Evolutionary conservation across 2,888 invertebrate genomes (phyloP).

Genomic region (Euzophera pinguis): DNA sequence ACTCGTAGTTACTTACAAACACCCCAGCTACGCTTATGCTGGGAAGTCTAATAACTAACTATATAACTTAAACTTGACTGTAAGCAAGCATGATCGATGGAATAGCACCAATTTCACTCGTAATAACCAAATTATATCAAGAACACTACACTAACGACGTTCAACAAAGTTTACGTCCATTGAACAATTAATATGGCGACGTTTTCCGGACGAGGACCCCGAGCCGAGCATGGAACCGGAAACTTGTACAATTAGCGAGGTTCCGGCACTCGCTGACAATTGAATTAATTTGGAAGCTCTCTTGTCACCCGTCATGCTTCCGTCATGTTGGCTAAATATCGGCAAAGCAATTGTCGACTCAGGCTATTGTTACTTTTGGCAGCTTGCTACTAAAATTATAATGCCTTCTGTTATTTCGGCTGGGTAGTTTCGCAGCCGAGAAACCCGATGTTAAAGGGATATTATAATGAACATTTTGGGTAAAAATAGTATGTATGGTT

Average conservation of each 20-base stretch:
- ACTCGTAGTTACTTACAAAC: no score
- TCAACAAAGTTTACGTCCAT: slow-evolving; percentile 19
- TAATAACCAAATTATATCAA: slow-evolving; percentile 6
- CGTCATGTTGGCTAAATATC: slow-evolving; percentile 4
- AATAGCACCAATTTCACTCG: background rate
- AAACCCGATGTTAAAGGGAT: no score
- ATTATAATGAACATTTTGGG: no score
- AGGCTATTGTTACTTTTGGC: background rate
- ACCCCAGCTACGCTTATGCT: no score
- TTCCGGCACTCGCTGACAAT: slow-evolving; percentile 8
- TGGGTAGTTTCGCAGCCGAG: no score
- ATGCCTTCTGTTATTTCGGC: background rate
- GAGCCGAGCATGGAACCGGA: slow-evolving; percentile 20
- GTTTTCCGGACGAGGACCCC: slow-evolving; percentile 16
- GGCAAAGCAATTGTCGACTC: background rate
- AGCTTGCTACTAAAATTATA: background rate
- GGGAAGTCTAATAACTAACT: no score
- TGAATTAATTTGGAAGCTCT: slow-evolving; percentile 4
- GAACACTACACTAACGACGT: slow-evolving; percentile 5
- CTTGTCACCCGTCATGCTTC: background rate
- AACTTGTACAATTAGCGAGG: slow-evolving; percentile 34
- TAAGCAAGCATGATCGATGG: background rate
- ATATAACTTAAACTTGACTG: no score
- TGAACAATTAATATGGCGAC: slow-evolving; percentile 29
- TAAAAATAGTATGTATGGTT: no score